These are phyloP conservation scores for Spermophilus dauricus DNA, from an alignment of 2,113 vertebrate species.

Conservation along the genomic window DNA sequence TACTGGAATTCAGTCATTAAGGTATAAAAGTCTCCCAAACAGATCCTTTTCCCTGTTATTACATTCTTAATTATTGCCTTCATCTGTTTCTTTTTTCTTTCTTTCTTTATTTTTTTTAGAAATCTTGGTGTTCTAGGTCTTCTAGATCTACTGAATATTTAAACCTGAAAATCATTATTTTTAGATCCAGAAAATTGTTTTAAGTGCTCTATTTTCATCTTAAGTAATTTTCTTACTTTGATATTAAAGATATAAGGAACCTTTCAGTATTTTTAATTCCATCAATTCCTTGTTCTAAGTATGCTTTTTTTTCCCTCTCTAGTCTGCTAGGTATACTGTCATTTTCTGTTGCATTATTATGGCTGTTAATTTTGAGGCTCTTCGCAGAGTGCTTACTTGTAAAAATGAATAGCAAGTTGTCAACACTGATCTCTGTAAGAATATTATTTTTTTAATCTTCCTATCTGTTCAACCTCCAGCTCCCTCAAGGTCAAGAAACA, in stretches of 20 bases:
- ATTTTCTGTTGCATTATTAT: background rate
- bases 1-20: background rate
- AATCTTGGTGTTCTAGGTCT: background rate
- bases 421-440: background rate
- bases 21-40: background rate
- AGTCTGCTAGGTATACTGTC: background rate
- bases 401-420: background rate
- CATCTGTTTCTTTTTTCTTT: background rate
- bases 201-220: constrained; percentile 20
- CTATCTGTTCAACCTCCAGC: background rate
- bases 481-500: background rate
- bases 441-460: background rate
- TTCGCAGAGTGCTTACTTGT: background rate
- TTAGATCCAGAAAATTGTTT: constrained; percentile 21
- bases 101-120: background rate
- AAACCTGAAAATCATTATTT: constrained; percentile 24
- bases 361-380: background rate
- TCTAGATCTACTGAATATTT: background rate
- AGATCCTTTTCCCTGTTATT: background rate
- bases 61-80: background rate
- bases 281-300: background rate
- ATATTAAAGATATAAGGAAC: background rate
- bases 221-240: constrained; percentile 25
- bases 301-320: background rate
- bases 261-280: background rate